Evolutionary conservation across 2,888 invertebrate genomes (phyloP).

Genomic region (Caenorhabditis japonica): DNA sequence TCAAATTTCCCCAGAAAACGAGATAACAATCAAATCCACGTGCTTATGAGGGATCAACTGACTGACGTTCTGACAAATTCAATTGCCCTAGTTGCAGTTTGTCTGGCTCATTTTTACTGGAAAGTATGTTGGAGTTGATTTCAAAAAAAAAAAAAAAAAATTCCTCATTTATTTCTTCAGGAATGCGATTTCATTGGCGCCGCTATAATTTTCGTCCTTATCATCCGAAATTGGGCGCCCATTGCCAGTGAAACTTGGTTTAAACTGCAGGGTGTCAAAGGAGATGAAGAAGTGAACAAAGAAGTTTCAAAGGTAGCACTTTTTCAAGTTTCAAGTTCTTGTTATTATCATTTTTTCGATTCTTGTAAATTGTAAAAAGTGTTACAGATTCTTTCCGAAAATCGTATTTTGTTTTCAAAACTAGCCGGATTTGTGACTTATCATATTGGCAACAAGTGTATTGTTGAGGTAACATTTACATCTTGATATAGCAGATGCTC

Average conservation of each 20-base stretch:
- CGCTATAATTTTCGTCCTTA: constrained; percentile 43
- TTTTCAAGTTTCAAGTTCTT: background rate
- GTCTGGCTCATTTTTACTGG: constrained; percentile 21
- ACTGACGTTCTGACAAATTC: constrained; percentile 54
- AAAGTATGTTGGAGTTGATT: too few species aligned
- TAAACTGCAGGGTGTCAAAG: constrained; percentile 41
- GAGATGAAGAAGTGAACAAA: constrained; percentile 20
- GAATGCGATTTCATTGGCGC: constrained; percentile 56
- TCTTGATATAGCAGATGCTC: background rate
- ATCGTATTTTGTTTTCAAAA: constrained; percentile 1
- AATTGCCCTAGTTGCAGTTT: constrained; percentile 49
- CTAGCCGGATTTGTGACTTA: constrained; percentile 29
- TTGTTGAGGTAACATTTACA: constrained; percentile 27
- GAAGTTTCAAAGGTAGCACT: constrained; percentile 11
- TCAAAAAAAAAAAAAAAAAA: too few species aligned
- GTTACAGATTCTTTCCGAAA: constrained; percentile 22
- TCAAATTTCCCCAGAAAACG: constrained; percentile 28
- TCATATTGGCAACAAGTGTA: constrained; percentile 37
- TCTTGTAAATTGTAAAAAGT: too few species aligned
- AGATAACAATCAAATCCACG: constrained; percentile 47
- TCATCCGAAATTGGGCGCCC: constrained; percentile 53
- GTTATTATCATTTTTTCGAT: too few species aligned
- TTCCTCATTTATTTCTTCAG: constrained; percentile 34
- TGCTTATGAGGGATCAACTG: constrained; percentile 56
- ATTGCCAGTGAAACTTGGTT: constrained; percentile 39